These are phyloP conservation scores for Linyphia triangularis DNA, from an alignment of 2,888 invertebrate species.

Conservation along the genomic window DNA sequence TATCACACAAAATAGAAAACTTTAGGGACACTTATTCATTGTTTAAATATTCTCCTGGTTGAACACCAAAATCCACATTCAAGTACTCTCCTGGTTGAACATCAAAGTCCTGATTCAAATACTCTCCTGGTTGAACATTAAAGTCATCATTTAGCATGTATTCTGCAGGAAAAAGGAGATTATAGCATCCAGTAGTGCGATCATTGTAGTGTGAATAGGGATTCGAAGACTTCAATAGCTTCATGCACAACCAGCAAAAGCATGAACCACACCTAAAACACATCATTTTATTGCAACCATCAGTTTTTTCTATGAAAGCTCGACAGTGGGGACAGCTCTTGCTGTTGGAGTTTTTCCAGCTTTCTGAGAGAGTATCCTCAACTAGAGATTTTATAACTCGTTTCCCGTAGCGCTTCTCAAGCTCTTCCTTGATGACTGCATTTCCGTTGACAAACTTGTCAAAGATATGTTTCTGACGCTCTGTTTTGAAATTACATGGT, in stretches of 20 bases:
- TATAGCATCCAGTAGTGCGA: constrained; percentile 81
- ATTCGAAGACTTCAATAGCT: constrained; percentile 80
- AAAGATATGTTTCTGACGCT: constrained; percentile 81
- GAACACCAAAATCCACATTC: too few species aligned
- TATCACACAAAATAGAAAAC: too few species aligned
- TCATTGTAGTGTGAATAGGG: constrained; percentile 84
- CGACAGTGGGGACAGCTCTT: constrained; percentile 84
- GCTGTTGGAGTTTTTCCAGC: constrained; percentile 83
- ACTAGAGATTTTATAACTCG: constrained; percentile 82
- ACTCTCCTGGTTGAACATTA: constrained; percentile 81
- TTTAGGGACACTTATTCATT: too few species aligned
- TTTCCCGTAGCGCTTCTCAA: constrained; percentile 83
- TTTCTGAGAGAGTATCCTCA: constrained; percentile 82
- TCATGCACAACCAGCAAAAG: constrained; percentile 85
- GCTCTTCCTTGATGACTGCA: constrained; percentile 79
- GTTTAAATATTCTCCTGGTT: too few species aligned
- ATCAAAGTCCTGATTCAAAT: constrained; percentile 42
- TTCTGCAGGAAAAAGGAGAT: constrained; percentile 81
- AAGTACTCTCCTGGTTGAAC: constrained; percentile 55
- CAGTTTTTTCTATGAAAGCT: constrained; percentile 83
- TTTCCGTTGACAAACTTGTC: constrained; percentile 82
- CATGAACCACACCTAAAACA: constrained; percentile 84
- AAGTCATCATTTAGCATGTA: constrained; percentile 76
- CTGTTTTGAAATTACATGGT: constrained; percentile 82
- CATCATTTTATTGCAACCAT: constrained; percentile 87